Base-by-base conservation (phyloP, 1,140 invertebrate species). In the Drosophila rufa region DNA sequence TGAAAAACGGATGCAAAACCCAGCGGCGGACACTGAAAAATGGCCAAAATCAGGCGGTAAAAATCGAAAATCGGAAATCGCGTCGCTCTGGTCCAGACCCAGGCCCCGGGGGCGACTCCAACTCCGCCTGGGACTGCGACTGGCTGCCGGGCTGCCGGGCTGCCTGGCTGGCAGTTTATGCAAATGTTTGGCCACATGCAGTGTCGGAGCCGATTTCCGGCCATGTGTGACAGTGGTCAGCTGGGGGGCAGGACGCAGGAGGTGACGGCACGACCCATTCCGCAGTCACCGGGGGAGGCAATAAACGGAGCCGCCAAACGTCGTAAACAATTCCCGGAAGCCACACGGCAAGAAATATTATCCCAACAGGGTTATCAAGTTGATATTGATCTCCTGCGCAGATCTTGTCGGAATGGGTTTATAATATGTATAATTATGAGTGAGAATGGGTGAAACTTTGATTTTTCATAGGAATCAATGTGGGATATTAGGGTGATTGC, bases 141-240 rank as follows among this genome's bases (percentile, higher is more conserved):
- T 33, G 50, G 19, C 30, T 30, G 45, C 38, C 42, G 47, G 53
- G 33, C n/a, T 30, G 70, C 66, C 58, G 47, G 53, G 33, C n/a
- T 30, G 70, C 66, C 58, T 59, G 67, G 67, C 68, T 75, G 84
- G 84, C 84, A 80, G 71, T 87, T 87, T 89, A 87, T 87, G 84
- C 84, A 87, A 87, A 87, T 87, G 84, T 87, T 87, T 89, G 84
- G 84, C 77, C 80, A 67, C 84, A 87, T 87, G 83, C 84, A 86
- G 82, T 83, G 83, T 86, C 80, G 84, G 59, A 67, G 76, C 64
- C 80, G 83, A 83, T 87, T 87, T 87, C 83, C 83, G 83, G 84
- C 84, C 83, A 87, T 87, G 84, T 87, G 83, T 87, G 83, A 57
- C 42, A 45, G 57, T 30, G 51, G 47, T 40, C 36, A 51, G 14